Conservation (phyloP, 1,140 invertebrate genomes). For the Linepithema humile region DNA sequence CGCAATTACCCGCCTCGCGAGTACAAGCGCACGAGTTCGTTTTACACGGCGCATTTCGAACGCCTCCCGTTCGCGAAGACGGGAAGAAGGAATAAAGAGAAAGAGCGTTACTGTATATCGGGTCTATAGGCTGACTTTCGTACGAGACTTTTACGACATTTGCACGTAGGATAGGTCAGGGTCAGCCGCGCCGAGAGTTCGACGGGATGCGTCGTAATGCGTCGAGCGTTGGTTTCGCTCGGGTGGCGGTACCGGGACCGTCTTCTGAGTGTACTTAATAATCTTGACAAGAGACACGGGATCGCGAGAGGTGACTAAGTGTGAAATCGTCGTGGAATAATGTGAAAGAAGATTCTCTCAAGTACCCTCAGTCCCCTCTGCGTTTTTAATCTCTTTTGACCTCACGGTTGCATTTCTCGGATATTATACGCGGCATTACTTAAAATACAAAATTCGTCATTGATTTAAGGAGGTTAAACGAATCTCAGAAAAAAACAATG, state of each 20-base stretch:
- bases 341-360: neutral
- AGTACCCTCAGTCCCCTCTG: too few relatives aligned
- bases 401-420: neutral
- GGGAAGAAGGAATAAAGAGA: conserved; percentile 7
- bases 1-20: conserved; percentile 24
- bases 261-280: conserved; percentile 39
- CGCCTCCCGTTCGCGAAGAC: neutral
- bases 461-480: neutral
- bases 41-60: neutral
- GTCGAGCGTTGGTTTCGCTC: neutral
- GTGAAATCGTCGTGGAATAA: conserved; percentile 9
- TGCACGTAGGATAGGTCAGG: conserved; percentile 68
- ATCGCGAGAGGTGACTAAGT: neutral
- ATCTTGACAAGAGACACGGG: conserved; percentile 16
- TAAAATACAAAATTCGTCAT: neutral
- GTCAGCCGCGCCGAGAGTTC: conserved; percentile 41
- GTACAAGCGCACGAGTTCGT: conserved; percentile 13
- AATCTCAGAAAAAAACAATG: neutral
- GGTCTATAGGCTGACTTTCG: conserved; percentile 40
- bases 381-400: neutral
- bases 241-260: neutral
- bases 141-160: conserved; percentile 62
- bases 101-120: conserved; percentile 25
- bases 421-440: neutral
- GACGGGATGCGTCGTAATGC: conserved; percentile 38